phyloP scores from a whole-genome alignment of 2,113 vertebrate genomes.

The Eudyptes chrysolophus region DNA sequence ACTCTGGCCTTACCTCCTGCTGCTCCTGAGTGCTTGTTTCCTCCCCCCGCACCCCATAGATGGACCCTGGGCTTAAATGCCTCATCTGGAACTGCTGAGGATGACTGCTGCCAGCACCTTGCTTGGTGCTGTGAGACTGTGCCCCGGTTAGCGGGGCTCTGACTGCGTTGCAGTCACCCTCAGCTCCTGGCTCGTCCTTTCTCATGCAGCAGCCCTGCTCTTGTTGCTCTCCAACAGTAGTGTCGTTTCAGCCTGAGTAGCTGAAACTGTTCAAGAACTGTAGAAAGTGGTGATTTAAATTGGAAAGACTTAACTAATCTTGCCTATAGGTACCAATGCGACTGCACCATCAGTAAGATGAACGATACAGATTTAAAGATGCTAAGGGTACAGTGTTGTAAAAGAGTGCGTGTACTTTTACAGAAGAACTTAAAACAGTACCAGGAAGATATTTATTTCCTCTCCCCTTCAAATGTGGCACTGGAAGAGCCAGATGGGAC shows the following conservation, averaged over 20 bases:
- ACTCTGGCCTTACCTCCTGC: no score
- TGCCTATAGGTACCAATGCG: not conserved
- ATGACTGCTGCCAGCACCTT: not conserved
- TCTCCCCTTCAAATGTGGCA: not conserved
- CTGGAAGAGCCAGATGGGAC: not conserved
- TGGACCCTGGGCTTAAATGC: not conserved
- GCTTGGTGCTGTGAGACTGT: not conserved
- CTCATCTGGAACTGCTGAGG: not conserved
- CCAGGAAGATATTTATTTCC: not conserved
- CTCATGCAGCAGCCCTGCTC: not conserved
- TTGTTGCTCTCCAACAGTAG: not conserved
- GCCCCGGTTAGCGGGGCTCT: not conserved
- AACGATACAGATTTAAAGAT: not conserved
- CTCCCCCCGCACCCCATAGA: not conserved
- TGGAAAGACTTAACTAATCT: not conserved
- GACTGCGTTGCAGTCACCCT: not conserved
- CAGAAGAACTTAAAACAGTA: not conserved
- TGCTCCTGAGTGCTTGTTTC: not conserved
- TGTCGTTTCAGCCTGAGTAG: not conserved
- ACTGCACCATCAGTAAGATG: not conserved
- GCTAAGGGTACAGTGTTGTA: not conserved
- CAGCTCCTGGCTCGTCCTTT: not conserved
- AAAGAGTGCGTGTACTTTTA: not conserved
- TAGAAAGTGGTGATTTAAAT: not conserved
- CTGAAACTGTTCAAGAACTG: not conserved